Conservation (phyloP, 2,113 vertebrate species). For the Gasterosteus nipponicus region DNA sequence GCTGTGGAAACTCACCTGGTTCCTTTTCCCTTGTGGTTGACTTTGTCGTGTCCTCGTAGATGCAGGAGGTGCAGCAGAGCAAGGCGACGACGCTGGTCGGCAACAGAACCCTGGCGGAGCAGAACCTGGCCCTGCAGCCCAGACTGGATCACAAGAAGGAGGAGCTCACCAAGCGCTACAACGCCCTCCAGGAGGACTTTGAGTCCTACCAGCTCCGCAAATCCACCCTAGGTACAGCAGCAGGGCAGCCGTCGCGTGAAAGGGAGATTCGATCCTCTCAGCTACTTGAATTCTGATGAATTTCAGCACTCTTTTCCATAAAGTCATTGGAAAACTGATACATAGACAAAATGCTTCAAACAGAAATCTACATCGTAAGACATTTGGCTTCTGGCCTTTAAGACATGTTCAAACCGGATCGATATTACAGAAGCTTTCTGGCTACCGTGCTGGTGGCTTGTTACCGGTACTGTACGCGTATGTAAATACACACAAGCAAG, state of each 20-base stretch:
- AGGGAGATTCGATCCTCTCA: not conserved
- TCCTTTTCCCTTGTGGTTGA: not conserved
- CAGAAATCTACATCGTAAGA: not conserved
- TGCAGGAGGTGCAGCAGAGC: conserved; percentile 90
- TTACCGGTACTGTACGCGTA: too few species aligned
- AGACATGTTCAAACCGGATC: not conserved
- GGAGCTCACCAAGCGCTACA: conserved; percentile 86
- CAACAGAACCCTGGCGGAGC: conserved; percentile 93
- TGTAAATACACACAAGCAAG: too few species aligned
- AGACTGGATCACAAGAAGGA: conserved; percentile 89
- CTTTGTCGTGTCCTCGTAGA: conserved; percentile 71
- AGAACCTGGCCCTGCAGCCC: conserved; percentile 92
- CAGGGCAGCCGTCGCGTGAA: not conserved
- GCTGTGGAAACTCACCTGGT: not conserved
- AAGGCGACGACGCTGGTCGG: conserved; percentile 91
- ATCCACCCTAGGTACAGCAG: conserved; percentile 78
- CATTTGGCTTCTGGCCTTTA: not conserved
- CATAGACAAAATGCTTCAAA: not conserved
- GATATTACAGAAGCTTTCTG: not conserved
- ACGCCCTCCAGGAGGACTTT: conserved; percentile 87
- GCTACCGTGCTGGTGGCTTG: too few species aligned
- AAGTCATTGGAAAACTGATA: conserved; percentile 18
- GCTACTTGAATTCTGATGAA: conserved; percentile 22
- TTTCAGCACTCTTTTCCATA: conserved; percentile 9
- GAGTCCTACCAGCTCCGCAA: conserved; percentile 91